Evolutionary conservation across 2,888 invertebrate genomes (phyloP).

Genomic region (Apocheima hispidaria): DNA sequence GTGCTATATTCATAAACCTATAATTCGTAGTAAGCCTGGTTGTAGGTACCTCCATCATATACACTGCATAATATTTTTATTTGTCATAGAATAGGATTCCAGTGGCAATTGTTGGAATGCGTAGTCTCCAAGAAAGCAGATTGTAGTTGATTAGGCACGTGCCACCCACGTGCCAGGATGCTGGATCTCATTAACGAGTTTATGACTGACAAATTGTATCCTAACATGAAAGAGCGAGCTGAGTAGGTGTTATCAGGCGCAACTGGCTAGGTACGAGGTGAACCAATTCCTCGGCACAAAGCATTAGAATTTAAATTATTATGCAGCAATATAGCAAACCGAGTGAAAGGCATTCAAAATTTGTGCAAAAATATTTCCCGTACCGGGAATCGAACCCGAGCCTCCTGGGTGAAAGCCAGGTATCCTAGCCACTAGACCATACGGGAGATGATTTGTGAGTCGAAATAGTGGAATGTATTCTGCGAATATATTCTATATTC

Average conservation of each 20-base stretch:
- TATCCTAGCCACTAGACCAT: constrained; percentile 90
- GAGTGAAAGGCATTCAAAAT: too few species aligned
- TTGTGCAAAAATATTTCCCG: constrained; percentile 53
- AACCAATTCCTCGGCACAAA: background rate
- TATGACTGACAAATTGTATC: constrained; percentile 42
- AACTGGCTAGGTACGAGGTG: constrained; percentile 2
- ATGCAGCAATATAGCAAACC: too few species aligned
- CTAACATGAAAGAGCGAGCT: constrained; percentile 28
- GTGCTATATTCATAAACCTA: too few species aligned
- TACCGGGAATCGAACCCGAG: constrained; percentile 87
- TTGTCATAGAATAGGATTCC: constrained; percentile 6
- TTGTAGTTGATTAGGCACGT: constrained; percentile 39
- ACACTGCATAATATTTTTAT: constrained; percentile 5
- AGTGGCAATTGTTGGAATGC: constrained; percentile 29
- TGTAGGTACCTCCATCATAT: too few species aligned
- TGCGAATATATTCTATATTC: background rate
- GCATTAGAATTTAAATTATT: background rate
- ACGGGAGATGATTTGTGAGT: constrained; percentile 51
- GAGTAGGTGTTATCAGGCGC: constrained; percentile 31
- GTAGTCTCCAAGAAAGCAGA: constrained; percentile 37
- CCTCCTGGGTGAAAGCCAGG: constrained; percentile 90
- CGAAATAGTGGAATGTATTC: constrained; percentile 5
- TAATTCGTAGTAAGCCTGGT: too few species aligned
- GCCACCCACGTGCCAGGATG: constrained; percentile 43
- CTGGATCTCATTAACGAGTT: constrained; percentile 36